Percentiles rank a stretch among this genome's conserved stretches.
These are phyloP conservation scores for Mesocricetus auratus DNA, from an alignment of 2,113 vertebrate genomes.

Conservation along the genomic window DNA sequence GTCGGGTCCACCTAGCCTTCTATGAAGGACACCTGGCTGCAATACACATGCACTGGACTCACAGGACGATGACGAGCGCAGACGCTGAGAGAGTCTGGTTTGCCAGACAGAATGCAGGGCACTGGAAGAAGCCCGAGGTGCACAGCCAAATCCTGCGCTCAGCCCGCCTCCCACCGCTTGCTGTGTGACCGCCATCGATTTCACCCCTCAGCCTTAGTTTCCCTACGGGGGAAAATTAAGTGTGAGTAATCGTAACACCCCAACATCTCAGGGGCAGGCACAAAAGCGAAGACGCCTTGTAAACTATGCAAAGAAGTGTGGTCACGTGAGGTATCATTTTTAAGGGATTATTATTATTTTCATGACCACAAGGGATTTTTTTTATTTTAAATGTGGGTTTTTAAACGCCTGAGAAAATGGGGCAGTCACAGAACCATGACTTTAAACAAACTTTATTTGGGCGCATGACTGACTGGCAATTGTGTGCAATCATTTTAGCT, in stretches of 20 bases:
- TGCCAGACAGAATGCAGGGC: neutral
- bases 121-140: neutral
- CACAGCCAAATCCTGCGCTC: slow-evolving; percentile 5
- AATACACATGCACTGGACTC: neutral
- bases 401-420: slow-evolving; percentile 89
- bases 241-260: neutral
- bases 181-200: slow-evolving; percentile 60
- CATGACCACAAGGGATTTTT: slow-evolving; percentile 75
- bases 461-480: slow-evolving; percentile 92
- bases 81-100: neutral
- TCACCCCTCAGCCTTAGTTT: slow-evolving; percentile 37
- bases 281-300: slow-evolving; percentile 29
- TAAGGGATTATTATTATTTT: slow-evolving; percentile 74
- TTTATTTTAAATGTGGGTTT: slow-evolving; percentile 80
- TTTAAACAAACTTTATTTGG: slow-evolving; percentile 93
- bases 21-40: neutral
- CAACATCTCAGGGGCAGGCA: neutral
- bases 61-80: neutral
- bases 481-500: slow-evolving; percentile 94
- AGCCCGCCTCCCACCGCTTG: neutral
- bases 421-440: slow-evolving; percentile 88
- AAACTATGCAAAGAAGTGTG: slow-evolving; percentile 63
- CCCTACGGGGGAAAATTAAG: neutral
- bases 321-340: slow-evolving; percentile 54
- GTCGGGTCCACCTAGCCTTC: neutral